Evolutionary conservation across 1,140 invertebrate genomes (phyloP).

Genomic region (Psix sp.): DNA sequence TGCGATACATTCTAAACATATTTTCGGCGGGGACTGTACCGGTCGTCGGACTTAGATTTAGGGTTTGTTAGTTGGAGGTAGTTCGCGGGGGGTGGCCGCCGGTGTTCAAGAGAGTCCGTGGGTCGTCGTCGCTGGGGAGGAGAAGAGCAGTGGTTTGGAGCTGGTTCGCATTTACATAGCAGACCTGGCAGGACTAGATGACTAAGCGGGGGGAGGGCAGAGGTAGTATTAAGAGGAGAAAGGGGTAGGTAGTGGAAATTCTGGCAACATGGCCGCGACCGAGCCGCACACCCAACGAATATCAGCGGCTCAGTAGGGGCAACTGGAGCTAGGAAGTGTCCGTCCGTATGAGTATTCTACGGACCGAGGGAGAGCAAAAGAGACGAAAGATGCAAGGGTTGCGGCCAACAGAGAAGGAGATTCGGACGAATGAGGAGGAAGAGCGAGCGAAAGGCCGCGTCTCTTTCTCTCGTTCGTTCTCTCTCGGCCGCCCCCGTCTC

Average conservation of each 20-base stretch:
- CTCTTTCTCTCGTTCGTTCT: constrained; percentile 22
- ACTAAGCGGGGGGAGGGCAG: constrained; percentile 73
- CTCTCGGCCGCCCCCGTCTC: constrained; percentile 7
- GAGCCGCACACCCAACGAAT: constrained; percentile 65
- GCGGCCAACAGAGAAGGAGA: constrained; percentile 41
- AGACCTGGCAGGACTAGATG: constrained; percentile 76
- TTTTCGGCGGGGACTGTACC: constrained; percentile 73
- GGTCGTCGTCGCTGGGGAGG: constrained; percentile 54
- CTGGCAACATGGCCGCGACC: constrained; percentile 76
- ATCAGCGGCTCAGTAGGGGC: constrained; percentile 55
- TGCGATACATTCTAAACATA: constrained; percentile 56
- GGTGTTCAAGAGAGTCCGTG: constrained; percentile 64
- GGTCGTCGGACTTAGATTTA: constrained; percentile 75
- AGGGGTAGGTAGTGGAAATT: constrained; percentile 73
- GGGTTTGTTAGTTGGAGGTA: constrained; percentile 74
- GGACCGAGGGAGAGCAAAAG: constrained; percentile 59
- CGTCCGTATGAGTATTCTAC: constrained; percentile 54
- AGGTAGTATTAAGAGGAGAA: constrained; percentile 74
- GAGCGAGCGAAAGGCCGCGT: constrained; percentile 20
- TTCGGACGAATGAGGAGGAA: constrained; percentile 23
- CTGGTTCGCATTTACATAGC: constrained; percentile 77
- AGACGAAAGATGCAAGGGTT: constrained; percentile 59
- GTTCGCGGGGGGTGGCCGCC: constrained; percentile 70
- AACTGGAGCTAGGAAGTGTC: constrained; percentile 55
- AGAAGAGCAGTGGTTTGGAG: constrained; percentile 61